Base-by-base conservation (phyloP, 2,797 vertebrate genomes). In the Melanogrammus aeglefinus region DNA sequence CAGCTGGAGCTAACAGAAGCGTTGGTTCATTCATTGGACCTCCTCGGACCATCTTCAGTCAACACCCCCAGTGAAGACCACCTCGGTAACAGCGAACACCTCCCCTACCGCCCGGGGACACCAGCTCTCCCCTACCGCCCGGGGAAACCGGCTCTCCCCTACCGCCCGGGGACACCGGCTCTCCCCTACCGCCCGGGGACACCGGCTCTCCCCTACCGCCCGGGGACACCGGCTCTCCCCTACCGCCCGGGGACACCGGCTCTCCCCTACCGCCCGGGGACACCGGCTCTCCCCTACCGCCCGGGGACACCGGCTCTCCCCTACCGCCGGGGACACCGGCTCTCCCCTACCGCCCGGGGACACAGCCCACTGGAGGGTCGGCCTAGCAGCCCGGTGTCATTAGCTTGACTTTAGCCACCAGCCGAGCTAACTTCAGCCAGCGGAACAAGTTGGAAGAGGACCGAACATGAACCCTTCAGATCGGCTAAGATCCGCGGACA, bases 381-480 rank as follows among this genome's bases (percentile, higher is more conserved):
- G 77, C 73, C 76, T 74, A 77, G 79, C 76, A 72, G 35, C 76
- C 2, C 81, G 75, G 83, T 51, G 31, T 79, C n/a, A 47, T 10
- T 33, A 70, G 47, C 73, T 1, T 21, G 66, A 51, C 6, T 35
- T 41, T 33, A 69, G 51, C 3, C 41, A 66, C 31, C 36, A 36
- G n/a, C 63, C 21, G 7, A 12, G 2, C 5, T n/a, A 78, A 57
- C 24, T 29, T 39, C 75, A 75, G n/a, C 31, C 6, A 82, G 83
- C 0, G n/a, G 35, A 76, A 74, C 72, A 81, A 82, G 63, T 77
- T 33, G 14, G 84, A 77, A 73, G 5, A 77, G 78, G 73, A 77
- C 71, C 69, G 12, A 63, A 5, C 71, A 89, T 85, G 18, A 85
- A 86, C 81, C 84, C 88, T 88, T 83, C 75, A 86, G 86, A 87